Evolutionary conservation across 2,888 invertebrate species (phyloP), one percentile per base, ranked within the genome.

Genomic region (Rhingia campestris): DNA sequence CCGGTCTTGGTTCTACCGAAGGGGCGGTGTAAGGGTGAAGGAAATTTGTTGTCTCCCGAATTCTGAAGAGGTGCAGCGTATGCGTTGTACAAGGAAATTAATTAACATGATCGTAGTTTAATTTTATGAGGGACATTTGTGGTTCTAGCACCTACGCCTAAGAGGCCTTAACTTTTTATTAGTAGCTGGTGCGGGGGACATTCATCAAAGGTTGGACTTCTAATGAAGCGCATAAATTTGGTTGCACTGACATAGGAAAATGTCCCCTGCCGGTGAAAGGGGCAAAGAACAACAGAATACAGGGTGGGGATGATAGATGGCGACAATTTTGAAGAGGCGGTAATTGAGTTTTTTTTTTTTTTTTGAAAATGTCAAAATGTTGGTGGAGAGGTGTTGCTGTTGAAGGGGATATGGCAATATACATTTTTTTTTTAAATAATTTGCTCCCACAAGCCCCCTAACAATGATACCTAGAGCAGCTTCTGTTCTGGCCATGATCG

Each of bases 1-100:
- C 59, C 37, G 43, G 37, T 45, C 37, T 47, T 32, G 33, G 41
- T 64, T 41, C 47, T 47, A 4, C 12, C 45, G 64, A 9, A 7
- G 22, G 0, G 33, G 39, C 7, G 10, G 32, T n/a, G 12, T 14
- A 14, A 14, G 45, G 39, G 41, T 39, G 33, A 33, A 39, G 14
- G 49, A 35, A 49, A 66, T 69, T 70, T 33, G 70, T 72, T 84
- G 73, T 84, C 61, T 37, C 43, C 69, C 75, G 2, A 72, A 67
- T 66, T 81, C 41, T 61, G 76, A 77, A 77, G 63, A 77, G 56
- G 67, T 77, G 61, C 73, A 77, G 22, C 80, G 80, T 74, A 69
- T 61, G 74, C 64, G 53, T 64, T 74, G 67, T 67, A 79, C 82
- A 82, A 79, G 67, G 58, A 79, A 73, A 74, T 80, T 84, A 84